Base-by-base conservation (phyloP, 2,888 invertebrate genomes). In the Leptothorax acervorum region DNA sequence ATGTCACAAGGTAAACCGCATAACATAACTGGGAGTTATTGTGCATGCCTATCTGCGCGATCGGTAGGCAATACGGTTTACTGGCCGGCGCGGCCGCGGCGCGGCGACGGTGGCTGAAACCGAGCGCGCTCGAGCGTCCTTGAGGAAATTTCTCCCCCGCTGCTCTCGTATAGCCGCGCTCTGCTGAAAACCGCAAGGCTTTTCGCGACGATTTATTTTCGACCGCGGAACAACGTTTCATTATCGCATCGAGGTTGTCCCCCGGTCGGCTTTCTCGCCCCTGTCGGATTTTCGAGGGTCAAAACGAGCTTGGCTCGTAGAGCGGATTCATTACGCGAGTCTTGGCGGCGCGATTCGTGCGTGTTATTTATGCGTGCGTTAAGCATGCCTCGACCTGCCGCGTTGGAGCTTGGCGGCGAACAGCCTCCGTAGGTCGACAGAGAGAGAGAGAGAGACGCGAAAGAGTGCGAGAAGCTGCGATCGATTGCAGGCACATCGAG, bases 1-100 rank as follows among this genome's bases (percentile, higher is more conserved):
- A 93, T 92, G 93, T 92, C 93, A 93, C 94, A 94, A 94, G 94
- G 94, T 90, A 92, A 94, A 93, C 93, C 90, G 91, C 94, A 93
- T 94, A 48, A 85, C 89, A 85, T 89, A 89, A 89, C 89, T 86
- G 39, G 89, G 85, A 86, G 88, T 90, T 87, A 87, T 86, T 86
- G 85, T 86, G 82, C 75, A 74, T 82, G 81, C 81, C 82, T 88
- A 83, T 87, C 83, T 55, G 82, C 76, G 86, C 81, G 85, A 90
- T 88, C 90, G 90, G 71, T 53, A 53, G 86, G 66, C 65, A 68
- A 45, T 35, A 75, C 75, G 75, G 66, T 76, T 28, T 65, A 42
- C 51, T 23, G 31, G 62, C 53, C 63, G 31, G 28, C 57, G 51
- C 23, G 23, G 23, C 23, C 0, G 23, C 63, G 31, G 28, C 57